phyloP scores from a whole-genome alignment of 2,113 vertebrate species.

The Chionis minor region DNA sequence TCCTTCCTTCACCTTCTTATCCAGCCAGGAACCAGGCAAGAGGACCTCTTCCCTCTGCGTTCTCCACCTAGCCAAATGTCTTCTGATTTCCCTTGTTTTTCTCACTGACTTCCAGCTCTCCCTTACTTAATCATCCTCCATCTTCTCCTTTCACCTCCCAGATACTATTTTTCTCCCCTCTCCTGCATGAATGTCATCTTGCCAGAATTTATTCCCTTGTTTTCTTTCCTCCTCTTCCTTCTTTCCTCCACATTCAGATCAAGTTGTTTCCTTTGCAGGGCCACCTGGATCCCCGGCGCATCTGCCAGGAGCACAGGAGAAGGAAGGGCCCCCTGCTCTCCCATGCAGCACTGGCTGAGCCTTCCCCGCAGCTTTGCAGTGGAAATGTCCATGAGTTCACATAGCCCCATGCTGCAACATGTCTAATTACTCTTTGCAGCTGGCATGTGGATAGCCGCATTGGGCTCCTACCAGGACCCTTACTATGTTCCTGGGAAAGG shows the following conservation, averaged over 20 bases:
- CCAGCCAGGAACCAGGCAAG: background rate
- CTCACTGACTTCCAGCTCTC: background rate
- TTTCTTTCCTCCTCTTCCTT: background rate
- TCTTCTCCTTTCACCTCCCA: background rate
- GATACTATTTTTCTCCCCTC: background rate
- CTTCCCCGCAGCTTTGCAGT: background rate
- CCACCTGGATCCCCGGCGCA: background rate
- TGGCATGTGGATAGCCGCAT: background rate
- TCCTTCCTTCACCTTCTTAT: background rate
- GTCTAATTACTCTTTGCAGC: background rate
- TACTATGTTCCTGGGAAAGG: background rate
- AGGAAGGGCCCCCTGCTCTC: background rate
- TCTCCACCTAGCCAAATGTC: background rate
- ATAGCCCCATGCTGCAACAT: background rate
- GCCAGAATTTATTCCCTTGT: background rate
- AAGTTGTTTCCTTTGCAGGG: background rate
- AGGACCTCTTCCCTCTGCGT: background rate
- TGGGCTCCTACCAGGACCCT: accelerated
- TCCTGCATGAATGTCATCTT: background rate
- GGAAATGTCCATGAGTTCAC: background rate
- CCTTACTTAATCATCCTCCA: background rate
- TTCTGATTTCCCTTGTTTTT: background rate
- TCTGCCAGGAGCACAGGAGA: background rate
- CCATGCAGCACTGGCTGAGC: background rate
- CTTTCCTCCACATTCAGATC: background rate